These are phyloP conservation scores for Grammomys dolichurus DNA, from an alignment of 2,113 vertebrate species.

Conservation along the genomic window DNA sequence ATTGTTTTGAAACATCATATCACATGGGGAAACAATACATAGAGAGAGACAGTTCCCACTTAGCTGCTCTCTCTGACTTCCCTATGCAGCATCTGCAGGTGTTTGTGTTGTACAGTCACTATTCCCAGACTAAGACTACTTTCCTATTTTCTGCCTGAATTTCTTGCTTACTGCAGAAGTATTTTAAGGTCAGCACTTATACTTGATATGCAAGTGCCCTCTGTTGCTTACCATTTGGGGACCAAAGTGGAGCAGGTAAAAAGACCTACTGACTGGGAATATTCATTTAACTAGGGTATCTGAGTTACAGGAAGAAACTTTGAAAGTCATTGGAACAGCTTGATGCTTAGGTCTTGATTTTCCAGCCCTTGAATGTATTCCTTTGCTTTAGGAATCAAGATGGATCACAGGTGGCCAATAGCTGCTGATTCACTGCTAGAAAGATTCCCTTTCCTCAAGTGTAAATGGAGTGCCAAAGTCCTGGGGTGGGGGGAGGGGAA, in stretches of 20 bases:
- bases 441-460: conserved; percentile 1
- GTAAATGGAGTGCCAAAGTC: neutral
- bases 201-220: neutral
- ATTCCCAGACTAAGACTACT: neutral
- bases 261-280: neutral
- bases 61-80: neutral
- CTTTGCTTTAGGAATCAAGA: conserved; percentile 48
- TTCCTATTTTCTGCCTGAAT: neutral
- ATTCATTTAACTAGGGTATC: neutral
- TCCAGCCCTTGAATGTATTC: neutral
- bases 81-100: neutral
- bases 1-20: neutral
- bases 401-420: neutral
- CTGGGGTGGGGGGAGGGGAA: neutral
- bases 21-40: neutral
- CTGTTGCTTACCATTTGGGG: neutral
- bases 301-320: neutral
- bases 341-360: conserved; percentile 12
- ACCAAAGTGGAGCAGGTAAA: neutral
- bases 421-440: neutral
- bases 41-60: neutral
- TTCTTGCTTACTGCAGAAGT: neutral
- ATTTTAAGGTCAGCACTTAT: conserved; percentile 3
- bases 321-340: neutral
- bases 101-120: neutral